Percentiles rank a stretch among this genome's conserved stretches.
Conservation (phyloP, 2,888 invertebrate species). For the Himalopsyche tibetana region DNA sequence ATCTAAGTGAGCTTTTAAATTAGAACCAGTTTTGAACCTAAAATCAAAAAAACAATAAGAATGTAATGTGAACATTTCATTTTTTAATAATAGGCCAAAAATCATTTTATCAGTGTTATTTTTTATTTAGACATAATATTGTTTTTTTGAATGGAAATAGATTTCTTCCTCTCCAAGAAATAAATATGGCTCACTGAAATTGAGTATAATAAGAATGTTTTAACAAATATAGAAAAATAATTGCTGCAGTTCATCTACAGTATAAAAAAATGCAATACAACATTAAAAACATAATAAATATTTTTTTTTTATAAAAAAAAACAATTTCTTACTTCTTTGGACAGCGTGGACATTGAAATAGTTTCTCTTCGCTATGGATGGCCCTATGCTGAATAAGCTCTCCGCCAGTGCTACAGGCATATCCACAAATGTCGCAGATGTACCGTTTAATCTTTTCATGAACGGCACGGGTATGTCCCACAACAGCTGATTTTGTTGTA, state of each 20-base stretch:
- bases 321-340: slow-evolving; percentile 72
- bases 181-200: no score
- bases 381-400: slow-evolving; percentile 78
- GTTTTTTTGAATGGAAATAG: no score
- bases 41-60: slow-evolving; percentile 46
- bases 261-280: background rate
- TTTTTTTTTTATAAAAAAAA: background rate
- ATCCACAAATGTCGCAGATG: slow-evolving; percentile 78
- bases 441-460: slow-evolving; percentile 78
- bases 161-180: no score
- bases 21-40: slow-evolving; percentile 78
- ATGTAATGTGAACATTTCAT: no score
- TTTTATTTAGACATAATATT: background rate
- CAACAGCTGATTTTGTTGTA: slow-evolving; percentile 76
- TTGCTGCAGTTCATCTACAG: background rate
- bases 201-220: no score
- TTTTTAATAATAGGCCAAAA: no score
- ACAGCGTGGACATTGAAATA: slow-evolving; percentile 75
- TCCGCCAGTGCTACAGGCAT: slow-evolving; percentile 78
- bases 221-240: no score
- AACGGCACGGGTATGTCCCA: slow-evolving; percentile 76
- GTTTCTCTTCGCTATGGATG: slow-evolving; percentile 78
- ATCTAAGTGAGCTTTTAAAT: slow-evolving; percentile 77
- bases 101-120: background rate
- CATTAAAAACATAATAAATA: slow-evolving; percentile 10